Conservation (phyloP, 2,797 vertebrate species). For the Sebastes steindachneri region DNA sequence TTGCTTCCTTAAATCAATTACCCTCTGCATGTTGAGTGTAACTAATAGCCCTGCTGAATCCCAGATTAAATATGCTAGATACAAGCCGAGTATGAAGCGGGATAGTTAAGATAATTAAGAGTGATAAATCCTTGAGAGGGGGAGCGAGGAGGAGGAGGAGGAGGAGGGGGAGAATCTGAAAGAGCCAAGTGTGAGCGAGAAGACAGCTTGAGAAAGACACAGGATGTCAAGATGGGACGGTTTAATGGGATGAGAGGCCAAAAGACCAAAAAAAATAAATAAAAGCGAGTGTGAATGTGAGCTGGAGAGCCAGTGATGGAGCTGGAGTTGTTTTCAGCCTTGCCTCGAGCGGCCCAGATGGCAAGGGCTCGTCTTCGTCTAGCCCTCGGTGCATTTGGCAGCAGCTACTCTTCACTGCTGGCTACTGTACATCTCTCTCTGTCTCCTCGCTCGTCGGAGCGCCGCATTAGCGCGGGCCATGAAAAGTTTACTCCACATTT, state of each 20-base stretch:
- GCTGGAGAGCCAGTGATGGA: constrained; percentile 49
- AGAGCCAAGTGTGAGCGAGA: constrained; percentile 20
- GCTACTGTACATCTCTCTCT: constrained; percentile 52
- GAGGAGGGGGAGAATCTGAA: neutral
- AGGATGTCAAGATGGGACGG: constrained; percentile 28
- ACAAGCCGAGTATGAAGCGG: constrained; percentile 68
- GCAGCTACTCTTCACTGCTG: constrained; percentile 71
- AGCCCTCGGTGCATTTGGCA: constrained; percentile 77
- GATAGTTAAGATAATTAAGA: constrained; percentile 81
- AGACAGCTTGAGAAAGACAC: constrained; percentile 39
- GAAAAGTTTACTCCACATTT: constrained; percentile 57
- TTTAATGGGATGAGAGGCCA: constrained; percentile 44
- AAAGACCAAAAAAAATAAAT: constrained; percentile 7
- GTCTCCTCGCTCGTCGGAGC: constrained; percentile 27
- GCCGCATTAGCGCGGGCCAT: constrained; percentile 41
- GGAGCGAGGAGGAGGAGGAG: neutral
- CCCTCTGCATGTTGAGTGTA: constrained; percentile 74
- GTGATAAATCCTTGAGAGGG: constrained; percentile 70
- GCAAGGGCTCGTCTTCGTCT: constrained; percentile 66
- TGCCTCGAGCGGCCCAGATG: constrained; percentile 78
- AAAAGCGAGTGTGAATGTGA: constrained; percentile 28
- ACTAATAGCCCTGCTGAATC: constrained; percentile 78
- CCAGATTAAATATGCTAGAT: constrained; percentile 81
- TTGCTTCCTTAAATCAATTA: constrained; percentile 78
- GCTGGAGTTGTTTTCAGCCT: constrained; percentile 74